Conservation (phyloP, 2,113 vertebrate species). For the Heloderma charlesbogerti region DNA sequence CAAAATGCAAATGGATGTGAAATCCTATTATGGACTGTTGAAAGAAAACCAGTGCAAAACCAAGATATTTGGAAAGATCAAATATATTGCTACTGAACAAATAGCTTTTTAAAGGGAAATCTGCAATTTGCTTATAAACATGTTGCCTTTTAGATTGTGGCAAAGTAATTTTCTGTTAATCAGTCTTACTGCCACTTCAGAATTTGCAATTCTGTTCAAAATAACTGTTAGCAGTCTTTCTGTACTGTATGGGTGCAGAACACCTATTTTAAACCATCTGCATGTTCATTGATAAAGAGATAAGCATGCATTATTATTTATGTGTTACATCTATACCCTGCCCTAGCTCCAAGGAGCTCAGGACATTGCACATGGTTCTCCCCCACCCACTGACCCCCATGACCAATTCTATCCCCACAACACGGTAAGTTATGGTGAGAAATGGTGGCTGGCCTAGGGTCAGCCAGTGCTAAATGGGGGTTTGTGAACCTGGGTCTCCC, state of each 20-base stretch:
- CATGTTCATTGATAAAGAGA: neutral
- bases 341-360: too few species aligned
- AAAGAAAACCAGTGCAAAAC: neutral
- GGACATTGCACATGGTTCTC: too few species aligned
- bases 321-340: neutral
- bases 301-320: neutral
- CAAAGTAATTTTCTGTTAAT: neutral
- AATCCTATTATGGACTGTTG: neutral
- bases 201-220: neutral
- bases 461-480: too few species aligned
- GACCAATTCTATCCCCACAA: too few species aligned
- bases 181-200: neutral
- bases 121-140: conserved; percentile 3
- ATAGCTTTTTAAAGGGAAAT: neutral
- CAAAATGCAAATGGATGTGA: conserved; percentile 4
- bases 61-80: neutral
- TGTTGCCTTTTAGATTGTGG: neutral
- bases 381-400: too few species aligned
- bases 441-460: too few species aligned
- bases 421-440: too few species aligned
- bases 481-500: too few species aligned
- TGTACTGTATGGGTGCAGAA: neutral
- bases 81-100: neutral
- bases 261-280: neutral
- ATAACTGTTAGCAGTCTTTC: neutral